Evolutionary conservation across 1,140 invertebrate genomes (phyloP).

Genomic region (Temnothorax curvispinosus): DNA sequence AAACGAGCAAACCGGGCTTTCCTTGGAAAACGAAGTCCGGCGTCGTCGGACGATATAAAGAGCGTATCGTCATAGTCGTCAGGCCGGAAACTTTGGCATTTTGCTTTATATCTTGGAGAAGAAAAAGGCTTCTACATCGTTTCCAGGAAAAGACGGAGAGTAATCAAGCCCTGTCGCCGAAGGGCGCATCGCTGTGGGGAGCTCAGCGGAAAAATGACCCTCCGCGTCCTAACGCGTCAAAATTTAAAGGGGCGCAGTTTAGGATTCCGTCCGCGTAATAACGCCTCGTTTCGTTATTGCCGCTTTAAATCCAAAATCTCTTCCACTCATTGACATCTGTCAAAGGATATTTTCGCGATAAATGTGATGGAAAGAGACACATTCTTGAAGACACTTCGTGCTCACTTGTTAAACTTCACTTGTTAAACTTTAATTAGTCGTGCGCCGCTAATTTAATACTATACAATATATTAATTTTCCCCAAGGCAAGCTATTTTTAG

Average conservation of each 20-base stretch:
- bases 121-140: slow-evolving; percentile 35
- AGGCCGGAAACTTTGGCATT: slow-evolving; percentile 62
- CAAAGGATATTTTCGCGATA: neutral
- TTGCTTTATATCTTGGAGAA: slow-evolving; percentile 30
- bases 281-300: slow-evolving; percentile 50
- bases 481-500: neutral
- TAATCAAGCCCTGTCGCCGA: slow-evolving; percentile 51
- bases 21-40: slow-evolving; percentile 50
- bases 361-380: neutral
- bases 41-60: slow-evolving; percentile 57
- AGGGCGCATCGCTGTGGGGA: slow-evolving; percentile 41
- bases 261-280: slow-evolving; percentile 61
- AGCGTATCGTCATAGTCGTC: slow-evolving; percentile 45
- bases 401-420: neutral
- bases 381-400: neutral
- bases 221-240: slow-evolving; percentile 45
- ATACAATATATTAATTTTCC: neutral
- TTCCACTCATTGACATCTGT: neutral
- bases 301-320: slow-evolving; percentile 65
- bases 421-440: neutral
- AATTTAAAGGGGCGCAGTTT: slow-evolving; percentile 56
- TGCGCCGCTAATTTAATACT: neutral
- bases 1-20: slow-evolving; percentile 65
- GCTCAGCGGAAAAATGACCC: slow-evolving; percentile 52
- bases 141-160: slow-evolving; percentile 37